phyloP scores from a whole-genome alignment of 2,888 invertebrate species.

The Ditylenchus weischeri region DNA sequence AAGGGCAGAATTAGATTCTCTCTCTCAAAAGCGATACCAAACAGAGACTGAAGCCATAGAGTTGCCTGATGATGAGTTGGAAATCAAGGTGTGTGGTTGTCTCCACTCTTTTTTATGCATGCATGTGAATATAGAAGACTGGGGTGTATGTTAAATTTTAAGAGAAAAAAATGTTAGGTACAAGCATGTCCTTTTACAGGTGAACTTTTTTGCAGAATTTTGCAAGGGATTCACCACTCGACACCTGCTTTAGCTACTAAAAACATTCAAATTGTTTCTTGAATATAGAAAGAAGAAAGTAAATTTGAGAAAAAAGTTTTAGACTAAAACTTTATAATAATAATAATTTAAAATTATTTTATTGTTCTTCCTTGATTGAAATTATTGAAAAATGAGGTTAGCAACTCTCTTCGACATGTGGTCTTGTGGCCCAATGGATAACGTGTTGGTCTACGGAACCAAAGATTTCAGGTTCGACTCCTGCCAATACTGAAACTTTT shows the following conservation, averaged over 20 bases:
- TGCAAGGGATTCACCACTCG: too few relatives aligned
- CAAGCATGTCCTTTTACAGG: too few relatives aligned
- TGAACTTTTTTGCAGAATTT: too few relatives aligned
- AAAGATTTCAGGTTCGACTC: constrained; percentile 15
- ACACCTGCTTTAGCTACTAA: too few relatives aligned
- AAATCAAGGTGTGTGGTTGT: constrained; percentile 43
- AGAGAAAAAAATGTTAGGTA: too few relatives aligned
- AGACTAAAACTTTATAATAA: too few relatives aligned
- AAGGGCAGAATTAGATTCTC: constrained; percentile 48
- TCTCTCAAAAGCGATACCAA: constrained; percentile 49
- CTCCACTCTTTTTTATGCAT: background rate
- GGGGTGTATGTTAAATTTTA: too few relatives aligned
- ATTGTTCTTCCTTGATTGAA: background rate
- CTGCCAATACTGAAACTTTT: background rate
- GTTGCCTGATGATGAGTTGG: constrained; percentile 54
- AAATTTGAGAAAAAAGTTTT: too few relatives aligned
- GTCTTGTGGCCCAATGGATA: constrained; percentile 15
- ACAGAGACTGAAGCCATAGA: constrained; percentile 58
- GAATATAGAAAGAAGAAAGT: too few relatives aligned
- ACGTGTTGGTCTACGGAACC: too few relatives aligned
- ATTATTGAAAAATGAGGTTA: background rate
- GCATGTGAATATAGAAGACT: too few relatives aligned
- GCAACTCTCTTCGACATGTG: background rate
- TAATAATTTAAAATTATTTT: background rate
- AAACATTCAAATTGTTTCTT: too few relatives aligned